These are phyloP conservation scores for Silurus aristotelis DNA, from an alignment of 2,797 vertebrate genomes.

Conservation along the genomic window DNA sequence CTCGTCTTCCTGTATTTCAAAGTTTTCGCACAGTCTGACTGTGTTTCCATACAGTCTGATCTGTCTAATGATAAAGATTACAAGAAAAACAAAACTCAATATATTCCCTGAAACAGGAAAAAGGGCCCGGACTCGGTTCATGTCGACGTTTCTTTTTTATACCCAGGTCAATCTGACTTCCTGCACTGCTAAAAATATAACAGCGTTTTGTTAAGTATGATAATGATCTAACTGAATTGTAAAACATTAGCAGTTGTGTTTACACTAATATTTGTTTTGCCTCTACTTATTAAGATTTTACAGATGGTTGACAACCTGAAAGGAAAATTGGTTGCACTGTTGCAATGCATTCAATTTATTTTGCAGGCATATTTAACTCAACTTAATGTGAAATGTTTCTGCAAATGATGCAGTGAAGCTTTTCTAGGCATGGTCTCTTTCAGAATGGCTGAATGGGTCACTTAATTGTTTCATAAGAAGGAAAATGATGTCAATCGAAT, in stretches of 20 bases:
- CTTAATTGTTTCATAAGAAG: neutral
- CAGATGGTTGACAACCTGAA: neutral
- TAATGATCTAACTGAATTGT: neutral
- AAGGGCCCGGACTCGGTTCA: neutral
- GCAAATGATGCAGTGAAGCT: neutral
- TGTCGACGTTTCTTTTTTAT: neutral
- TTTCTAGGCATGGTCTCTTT: neutral
- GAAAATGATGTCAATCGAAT: neutral
- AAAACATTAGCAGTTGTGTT: slow-evolving; percentile 7
- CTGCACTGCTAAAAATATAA: slow-evolving; percentile 5
- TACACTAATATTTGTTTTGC: slow-evolving; percentile 10
- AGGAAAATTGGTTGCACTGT: neutral
- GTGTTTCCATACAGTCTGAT: neutral
- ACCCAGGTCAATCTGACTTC: neutral
- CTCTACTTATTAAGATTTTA: slow-evolving; percentile 1
- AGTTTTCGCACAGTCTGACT: slow-evolving; percentile 4
- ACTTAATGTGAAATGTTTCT: neutral
- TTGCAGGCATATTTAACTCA: neutral
- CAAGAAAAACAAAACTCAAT: slow-evolving; percentile 19
- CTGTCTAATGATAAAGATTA: slow-evolving; percentile 30
- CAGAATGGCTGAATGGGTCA: neutral
- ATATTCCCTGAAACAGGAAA: neutral
- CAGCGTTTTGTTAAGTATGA: neutral
- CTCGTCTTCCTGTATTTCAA: slow-evolving; percentile 22
- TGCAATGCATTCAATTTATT: neutral